Evolutionary conservation across 2,113 vertebrate species (phyloP), one percentile per base, ranked within the genome.

Genomic region (Ranitomeya imitator): DNA sequence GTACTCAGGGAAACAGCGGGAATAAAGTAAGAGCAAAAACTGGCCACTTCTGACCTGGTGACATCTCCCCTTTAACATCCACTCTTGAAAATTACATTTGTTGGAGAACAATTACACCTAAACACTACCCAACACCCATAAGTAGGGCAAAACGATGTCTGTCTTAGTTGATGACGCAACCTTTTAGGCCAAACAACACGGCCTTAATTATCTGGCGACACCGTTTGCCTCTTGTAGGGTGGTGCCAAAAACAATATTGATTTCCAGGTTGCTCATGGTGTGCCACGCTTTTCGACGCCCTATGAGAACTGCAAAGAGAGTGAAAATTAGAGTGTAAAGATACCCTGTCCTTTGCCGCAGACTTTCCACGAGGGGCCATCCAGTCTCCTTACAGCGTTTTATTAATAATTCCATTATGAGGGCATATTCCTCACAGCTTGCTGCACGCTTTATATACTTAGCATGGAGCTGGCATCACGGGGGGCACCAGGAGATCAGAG

Each of bases 401-500:
- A 67, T 59, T 57, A 69, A 80, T 80, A 71, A 59, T 67, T 79
- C 61, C 85, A 87, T 80, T 71, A 69, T 15, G 51, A n/a, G 37
- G 21, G 57, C n/a, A 57, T 80, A 79, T 26, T 23, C 61, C 77
- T 69, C 76, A 52, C 77, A 80, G 77, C 77, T n/a, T 59, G 85
- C 51, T 26, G 60, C 54, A 26, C 21, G 26, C 79, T 61, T 82
- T 74, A 51, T 82, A 73, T 61, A 82, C 37, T 54, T 61, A 73
- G 78, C 77, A 69, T 45, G 51, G 86, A 54, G 52, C 18, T 23
- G 79, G 86, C 79, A 71, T 74, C 79, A 45, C 55, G 45, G 86
- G 86, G 67, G 86, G 65, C 79, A 82, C 67, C 14, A 37, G 31
- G 23, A 23, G 86, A 88, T 83, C 26, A 81, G 79, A 83, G 86